A percentile compares a stretch with the other conserved stretches of the same genome.
Evolutionary conservation across 2,797 vertebrate species (phyloP).

Genomic region (Phoxinus dragarum): DNA sequence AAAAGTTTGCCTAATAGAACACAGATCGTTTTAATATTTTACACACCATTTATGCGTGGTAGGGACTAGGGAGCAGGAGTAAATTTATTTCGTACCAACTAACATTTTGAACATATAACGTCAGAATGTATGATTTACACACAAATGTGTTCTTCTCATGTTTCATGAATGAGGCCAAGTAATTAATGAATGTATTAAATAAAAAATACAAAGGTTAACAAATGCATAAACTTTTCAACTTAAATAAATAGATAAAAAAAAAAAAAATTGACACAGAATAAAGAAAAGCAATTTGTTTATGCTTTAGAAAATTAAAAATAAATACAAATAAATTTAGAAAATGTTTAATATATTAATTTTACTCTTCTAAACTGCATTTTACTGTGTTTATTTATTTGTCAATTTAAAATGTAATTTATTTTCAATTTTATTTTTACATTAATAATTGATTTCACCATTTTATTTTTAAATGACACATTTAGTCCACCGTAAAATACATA

Average conservation of each 20-base stretch:
- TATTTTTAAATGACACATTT: background rate
- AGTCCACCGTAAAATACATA: background rate
- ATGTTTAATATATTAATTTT: background rate
- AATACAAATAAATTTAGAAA: background rate
- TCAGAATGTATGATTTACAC: no score
- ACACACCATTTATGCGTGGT: no score
- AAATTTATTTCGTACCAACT: no score
- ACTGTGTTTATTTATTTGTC: background rate
- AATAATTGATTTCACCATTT: background rate
- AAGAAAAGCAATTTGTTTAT: background rate
- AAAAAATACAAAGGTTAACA: background rate
- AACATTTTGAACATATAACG: no score
- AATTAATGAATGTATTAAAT: background rate
- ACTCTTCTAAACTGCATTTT: background rate
- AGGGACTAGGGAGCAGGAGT: no score
- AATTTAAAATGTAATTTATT: background rate
- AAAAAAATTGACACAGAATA: background rate
- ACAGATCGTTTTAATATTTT: no score
- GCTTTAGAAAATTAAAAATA: background rate
- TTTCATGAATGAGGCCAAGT: no score
- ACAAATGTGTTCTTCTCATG: no score
- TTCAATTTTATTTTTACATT: background rate
- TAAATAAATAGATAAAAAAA: background rate
- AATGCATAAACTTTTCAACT: no score
- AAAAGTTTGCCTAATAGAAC: no score